A percentile compares a stretch with the other conserved stretches of the same genome.
Conservation (phyloP, 2,113 vertebrate species). For the Crypturellus undulatus region DNA sequence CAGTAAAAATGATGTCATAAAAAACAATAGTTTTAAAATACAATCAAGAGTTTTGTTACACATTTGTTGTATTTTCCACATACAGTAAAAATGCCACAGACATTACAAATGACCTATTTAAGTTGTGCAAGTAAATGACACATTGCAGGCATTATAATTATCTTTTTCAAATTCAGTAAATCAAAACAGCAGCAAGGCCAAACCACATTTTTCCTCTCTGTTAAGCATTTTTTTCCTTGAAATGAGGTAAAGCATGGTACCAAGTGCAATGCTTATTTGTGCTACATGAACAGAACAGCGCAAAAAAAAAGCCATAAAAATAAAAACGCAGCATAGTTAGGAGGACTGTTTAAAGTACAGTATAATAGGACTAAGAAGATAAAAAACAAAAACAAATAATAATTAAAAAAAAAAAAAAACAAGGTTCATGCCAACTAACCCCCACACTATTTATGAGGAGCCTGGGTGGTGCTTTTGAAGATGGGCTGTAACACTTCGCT, state of each 20-base stretch:
- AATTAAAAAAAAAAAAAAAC: neutral
- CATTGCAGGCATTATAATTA: slow-evolving; percentile 78
- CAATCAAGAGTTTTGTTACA: slow-evolving; percentile 73
- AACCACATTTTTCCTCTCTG: slow-evolving; percentile 82
- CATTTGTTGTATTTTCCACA: slow-evolving; percentile 70
- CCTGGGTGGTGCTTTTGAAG: slow-evolving; percentile 63
- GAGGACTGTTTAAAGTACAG: slow-evolving; percentile 73
- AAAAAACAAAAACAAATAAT: neutral
- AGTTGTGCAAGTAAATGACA: slow-evolving; percentile 80
- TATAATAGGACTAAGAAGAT: slow-evolving; percentile 42
- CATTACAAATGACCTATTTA: slow-evolving; percentile 75
- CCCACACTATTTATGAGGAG: slow-evolving; percentile 38
- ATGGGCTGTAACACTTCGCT: slow-evolving; percentile 58
- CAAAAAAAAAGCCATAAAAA: slow-evolving; percentile 75
- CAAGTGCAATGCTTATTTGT: slow-evolving; percentile 94
- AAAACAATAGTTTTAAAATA: slow-evolving; percentile 73
- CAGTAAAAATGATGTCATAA: slow-evolving; percentile 64
- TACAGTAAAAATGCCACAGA: slow-evolving; percentile 81
- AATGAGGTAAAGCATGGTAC: slow-evolving; percentile 95
- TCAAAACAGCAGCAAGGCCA: slow-evolving; percentile 89
- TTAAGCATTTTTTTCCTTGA: slow-evolving; percentile 85
- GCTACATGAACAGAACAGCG: slow-evolving; percentile 88
- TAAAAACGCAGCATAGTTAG: slow-evolving; percentile 79
- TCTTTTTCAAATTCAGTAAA: slow-evolving; percentile 81
- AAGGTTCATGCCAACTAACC: slow-evolving; percentile 69